These are phyloP conservation scores for Hyperopisus bebe DNA, from an alignment of 2,113 vertebrate species.

Conservation along the genomic window DNA sequence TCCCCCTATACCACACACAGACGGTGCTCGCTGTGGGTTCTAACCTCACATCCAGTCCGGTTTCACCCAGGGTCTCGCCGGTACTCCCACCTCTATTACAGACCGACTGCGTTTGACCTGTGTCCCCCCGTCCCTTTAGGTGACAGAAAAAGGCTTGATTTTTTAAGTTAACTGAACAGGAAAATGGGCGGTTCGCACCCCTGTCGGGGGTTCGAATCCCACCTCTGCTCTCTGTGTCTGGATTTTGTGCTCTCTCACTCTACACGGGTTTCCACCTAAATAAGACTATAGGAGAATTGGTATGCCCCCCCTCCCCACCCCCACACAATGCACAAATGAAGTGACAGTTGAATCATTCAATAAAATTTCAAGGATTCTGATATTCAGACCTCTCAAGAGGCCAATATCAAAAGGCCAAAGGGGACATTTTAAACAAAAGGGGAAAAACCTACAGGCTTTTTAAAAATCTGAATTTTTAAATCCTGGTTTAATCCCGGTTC, in stretches of 20 bases:
- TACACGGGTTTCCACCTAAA: neutral
- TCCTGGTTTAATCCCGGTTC: neutral
- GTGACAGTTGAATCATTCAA: neutral
- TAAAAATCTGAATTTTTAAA: neutral
- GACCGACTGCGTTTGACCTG: neutral
- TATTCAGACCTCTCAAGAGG: neutral
- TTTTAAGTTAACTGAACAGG: neutral
- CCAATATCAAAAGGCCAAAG: neutral
- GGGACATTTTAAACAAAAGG: neutral
- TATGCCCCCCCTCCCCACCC: neutral
- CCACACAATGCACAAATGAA: neutral
- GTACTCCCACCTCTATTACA: constrained; percentile 79
- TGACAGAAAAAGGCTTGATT: neutral
- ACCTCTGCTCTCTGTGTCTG: neutral
- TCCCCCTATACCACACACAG: constrained; percentile 69
- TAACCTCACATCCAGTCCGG: constrained; percentile 48
- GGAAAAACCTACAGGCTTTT: neutral
- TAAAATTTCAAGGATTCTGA: neutral
- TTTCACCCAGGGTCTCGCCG: constrained; percentile 95
- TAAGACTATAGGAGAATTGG: too few species aligned
- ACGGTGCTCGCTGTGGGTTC: constrained; percentile 49
- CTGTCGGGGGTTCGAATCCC: neutral
- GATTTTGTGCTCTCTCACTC: neutral
- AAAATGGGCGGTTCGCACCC: neutral
- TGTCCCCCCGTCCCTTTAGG: neutral